Conservation (phyloP, 1,140 invertebrate species). For the Calycopis cecrops region DNA sequence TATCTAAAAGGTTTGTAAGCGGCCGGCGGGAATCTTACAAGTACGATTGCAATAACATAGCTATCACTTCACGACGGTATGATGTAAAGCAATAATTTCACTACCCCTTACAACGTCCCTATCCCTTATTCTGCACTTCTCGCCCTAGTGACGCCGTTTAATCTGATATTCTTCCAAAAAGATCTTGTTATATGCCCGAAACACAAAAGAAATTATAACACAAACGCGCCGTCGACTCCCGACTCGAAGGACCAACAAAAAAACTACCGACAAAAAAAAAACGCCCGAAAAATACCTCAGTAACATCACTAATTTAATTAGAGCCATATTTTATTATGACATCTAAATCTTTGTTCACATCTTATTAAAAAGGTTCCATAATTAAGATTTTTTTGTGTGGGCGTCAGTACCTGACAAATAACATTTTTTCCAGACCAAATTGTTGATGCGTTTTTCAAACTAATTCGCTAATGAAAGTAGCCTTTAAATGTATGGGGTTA, state of each 20-base stretch:
- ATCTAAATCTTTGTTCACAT: slow-evolving; percentile 15
- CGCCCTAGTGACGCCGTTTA: not conserved
- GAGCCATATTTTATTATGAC: slow-evolving; percentile 20
- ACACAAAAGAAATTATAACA: not conserved
- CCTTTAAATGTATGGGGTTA: not conserved
- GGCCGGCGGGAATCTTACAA: too few species aligned
- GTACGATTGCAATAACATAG: too few species aligned
- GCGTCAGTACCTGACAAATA: slow-evolving; percentile 55
- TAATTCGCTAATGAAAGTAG: not conserved
- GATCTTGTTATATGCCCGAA: not conserved
- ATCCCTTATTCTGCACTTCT: not conserved
- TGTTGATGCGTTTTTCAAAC: not conserved
- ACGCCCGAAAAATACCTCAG: slow-evolving; percentile 18
- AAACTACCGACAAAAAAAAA: slow-evolving; percentile 20
- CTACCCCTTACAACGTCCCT: not conserved
- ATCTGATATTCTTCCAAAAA: not conserved
- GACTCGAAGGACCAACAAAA: slow-evolving; percentile 15
- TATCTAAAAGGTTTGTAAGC: too few species aligned
- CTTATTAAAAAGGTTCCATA: slow-evolving; percentile 19
- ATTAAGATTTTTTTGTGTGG: slow-evolving; percentile 48
- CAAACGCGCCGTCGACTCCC: not conserved
- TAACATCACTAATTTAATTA: slow-evolving; percentile 26
- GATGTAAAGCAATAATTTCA: too few species aligned
- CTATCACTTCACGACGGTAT: too few species aligned
- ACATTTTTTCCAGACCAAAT: slow-evolving; percentile 19